A percentile compares a stretch with the other conserved stretches of the same genome.
These are phyloP conservation scores for Liparis tanakae DNA, from an alignment of 2,797 vertebrate species.

Conservation along the genomic window DNA sequence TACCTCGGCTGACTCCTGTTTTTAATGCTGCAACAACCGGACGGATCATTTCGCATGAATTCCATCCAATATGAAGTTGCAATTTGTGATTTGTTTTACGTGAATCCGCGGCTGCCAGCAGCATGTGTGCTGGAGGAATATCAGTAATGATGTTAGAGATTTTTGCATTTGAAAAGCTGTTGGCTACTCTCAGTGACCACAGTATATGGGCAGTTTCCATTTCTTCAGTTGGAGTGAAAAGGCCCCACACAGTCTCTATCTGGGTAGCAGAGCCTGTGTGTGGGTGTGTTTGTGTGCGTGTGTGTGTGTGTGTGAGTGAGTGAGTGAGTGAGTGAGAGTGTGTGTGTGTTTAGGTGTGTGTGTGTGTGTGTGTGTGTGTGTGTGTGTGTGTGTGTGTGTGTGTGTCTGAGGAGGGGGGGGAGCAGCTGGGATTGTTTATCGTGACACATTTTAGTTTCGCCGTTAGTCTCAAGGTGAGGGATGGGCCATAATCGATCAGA, in stretches of 20 bases:
- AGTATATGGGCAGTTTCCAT: conserved; percentile 47
- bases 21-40: background rate
- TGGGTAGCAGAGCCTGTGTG: conserved; percentile 32
- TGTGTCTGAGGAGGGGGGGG: background rate
- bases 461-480: conserved; percentile 41
- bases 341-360: conserved; percentile 1
- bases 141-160: conserved; percentile 18
- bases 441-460: conserved; percentile 25
- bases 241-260: conserved; percentile 56
- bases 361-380: background rate
- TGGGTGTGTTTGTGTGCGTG: background rate
- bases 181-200: conserved; percentile 51
- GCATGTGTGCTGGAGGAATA: conserved; percentile 24
- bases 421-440: conserved; percentile 60
- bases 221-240: conserved; percentile 41
- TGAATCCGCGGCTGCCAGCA: conserved; percentile 35
- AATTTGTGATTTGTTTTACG: conserved; percentile 36
- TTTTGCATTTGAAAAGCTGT: conserved; percentile 53
- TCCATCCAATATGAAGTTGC: conserved; percentile 30
- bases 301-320: background rate
- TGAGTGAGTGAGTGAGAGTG: background rate
- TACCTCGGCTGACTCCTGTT: conserved; percentile 15
- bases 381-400: background rate
- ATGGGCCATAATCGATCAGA: conserved; percentile 48
- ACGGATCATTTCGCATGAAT: conserved; percentile 19